A percentile compares a stretch with the other conserved stretches of the same genome.
Conservation (phyloP, 2,888 invertebrate genomes). For the Zootermopsis nevadensis region DNA sequence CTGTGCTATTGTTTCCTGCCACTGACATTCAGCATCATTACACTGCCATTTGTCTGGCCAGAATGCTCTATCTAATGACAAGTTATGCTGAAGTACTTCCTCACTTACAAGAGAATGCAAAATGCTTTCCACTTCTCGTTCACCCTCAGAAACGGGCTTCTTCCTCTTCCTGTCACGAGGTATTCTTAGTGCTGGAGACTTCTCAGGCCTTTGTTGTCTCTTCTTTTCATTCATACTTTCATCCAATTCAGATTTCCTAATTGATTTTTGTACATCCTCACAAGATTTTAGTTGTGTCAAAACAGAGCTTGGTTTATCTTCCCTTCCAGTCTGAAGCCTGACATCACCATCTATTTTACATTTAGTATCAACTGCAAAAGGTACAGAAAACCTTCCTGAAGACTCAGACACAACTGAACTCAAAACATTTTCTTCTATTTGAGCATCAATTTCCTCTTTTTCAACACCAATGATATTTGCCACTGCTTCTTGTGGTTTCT, state of each 20-base stretch:
- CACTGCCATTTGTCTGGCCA: slow-evolving; percentile 54
- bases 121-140: slow-evolving; percentile 46
- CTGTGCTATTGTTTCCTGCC: slow-evolving; percentile 68
- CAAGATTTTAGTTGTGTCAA: too few relatives aligned
- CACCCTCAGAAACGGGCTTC: slow-evolving; percentile 47
- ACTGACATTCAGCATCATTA: slow-evolving; percentile 66
- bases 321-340: too few relatives aligned
- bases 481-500: background rate
- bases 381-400: background rate
- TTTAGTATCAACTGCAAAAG: background rate
- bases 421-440: too few relatives aligned
- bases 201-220: background rate
- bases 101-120: slow-evolving; percentile 46
- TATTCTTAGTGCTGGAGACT: background rate
- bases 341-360: too few relatives aligned
- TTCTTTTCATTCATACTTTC: background rate
- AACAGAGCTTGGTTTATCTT: too few relatives aligned
- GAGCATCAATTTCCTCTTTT: too few relatives aligned
- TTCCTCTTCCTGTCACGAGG: background rate
- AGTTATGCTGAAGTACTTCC: slow-evolving; percentile 36
- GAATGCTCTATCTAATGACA: slow-evolving; percentile 43
- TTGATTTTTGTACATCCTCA: too few relatives aligned
- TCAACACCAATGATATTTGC: too few relatives aligned
- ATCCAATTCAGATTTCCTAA: background rate
- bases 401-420: too few relatives aligned